Conservation (phyloP, 2,113 vertebrate species). For the Rhinichthys klamathensis region DNA sequence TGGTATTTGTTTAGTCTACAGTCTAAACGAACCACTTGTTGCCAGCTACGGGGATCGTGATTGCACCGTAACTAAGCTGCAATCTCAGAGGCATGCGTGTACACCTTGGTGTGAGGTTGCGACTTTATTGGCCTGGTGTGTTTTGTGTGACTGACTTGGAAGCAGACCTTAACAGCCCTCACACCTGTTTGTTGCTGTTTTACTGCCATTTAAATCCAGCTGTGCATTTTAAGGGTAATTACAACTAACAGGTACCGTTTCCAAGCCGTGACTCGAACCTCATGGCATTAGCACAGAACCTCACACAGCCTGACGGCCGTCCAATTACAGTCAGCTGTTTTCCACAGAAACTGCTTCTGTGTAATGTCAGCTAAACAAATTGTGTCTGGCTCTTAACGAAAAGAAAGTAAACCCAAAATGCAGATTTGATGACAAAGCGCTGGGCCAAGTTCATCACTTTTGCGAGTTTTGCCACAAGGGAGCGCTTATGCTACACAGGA, state of each 20-base stretch:
- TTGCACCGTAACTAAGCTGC: slow-evolving; percentile 28
- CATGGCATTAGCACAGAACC: slow-evolving; percentile 56
- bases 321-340: neutral
- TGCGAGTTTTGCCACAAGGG: slow-evolving; percentile 40
- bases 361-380: slow-evolving; percentile 12
- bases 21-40: slow-evolving; percentile 42
- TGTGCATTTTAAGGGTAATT: slow-evolving; percentile 67
- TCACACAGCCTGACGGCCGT: slow-evolving; percentile 65
- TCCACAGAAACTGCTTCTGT: slow-evolving; percentile 27
- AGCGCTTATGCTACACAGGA: slow-evolving; percentile 49
- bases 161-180: slow-evolving; percentile 53
- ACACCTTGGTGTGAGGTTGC: slow-evolving; percentile 25
- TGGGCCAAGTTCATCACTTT: neutral
- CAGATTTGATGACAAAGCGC: neutral
- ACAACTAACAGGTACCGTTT: slow-evolving; percentile 67
- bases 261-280: slow-evolving; percentile 59
- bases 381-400: neutral
- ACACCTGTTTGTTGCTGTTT: slow-evolving; percentile 59
- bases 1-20: slow-evolving; percentile 56
- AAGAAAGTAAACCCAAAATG: neutral
- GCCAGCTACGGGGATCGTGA: slow-evolving; percentile 34
- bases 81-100: slow-evolving; percentile 27
- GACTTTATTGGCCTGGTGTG: slow-evolving; percentile 16
- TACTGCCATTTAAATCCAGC: slow-evolving; percentile 72
- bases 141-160: slow-evolving; percentile 39